Base-by-base conservation (phyloP, 1,140 invertebrate genomes). In the Dendroctonus valens region DNA sequence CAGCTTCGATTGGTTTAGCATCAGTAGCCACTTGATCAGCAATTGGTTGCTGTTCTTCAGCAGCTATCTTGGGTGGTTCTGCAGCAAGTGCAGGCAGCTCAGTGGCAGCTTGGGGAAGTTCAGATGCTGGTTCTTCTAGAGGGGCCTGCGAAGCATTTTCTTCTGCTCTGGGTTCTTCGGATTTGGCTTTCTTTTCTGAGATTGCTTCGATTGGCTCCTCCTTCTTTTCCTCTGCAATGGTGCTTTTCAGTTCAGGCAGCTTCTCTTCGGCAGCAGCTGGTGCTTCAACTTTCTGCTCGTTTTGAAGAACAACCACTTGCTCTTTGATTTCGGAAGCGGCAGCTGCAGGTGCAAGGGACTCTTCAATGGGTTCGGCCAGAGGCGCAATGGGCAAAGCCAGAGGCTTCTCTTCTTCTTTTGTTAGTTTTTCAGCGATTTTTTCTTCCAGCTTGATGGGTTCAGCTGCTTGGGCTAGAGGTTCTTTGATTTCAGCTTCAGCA, bases 261-360 rank as follows among this genome's bases (percentile, higher is more conserved):
- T 70, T 71, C 58, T 76, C 71, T 69, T 75, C 72, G 41, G 69
- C 71, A 3, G 69, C 63, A 4, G 66, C 68, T 8, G 66, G 63
- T 5, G 57, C 44, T 66, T 76, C 74, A 5, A 76, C 70, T 69
- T 71, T 75, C 52, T 75, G 72, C 61, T 75, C 73, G 59, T 69
- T 74, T 15, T 65, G 70, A 11, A 72, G 40, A 5, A 58, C 46
- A 8, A 67, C 38, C 8, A 66, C 59, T 58, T 75, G 67, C 52
- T 73, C 70, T 68, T 73, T 70, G 41, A 67, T 70, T 65, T 75
- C 76, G 3, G 70, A 54, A 12, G 74, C 70, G 8, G 66, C 68
- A 8, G 63, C 65, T 26, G 26, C 26, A 26, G 26, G 26, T 51
- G 60, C 49, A 37, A 50, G 57, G 12, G 70, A 41, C 15, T 52